These are phyloP conservation scores for Actinia equina DNA, from an alignment of 64 coral and sea anemone genomes.

Conservation along the genomic window DNA sequence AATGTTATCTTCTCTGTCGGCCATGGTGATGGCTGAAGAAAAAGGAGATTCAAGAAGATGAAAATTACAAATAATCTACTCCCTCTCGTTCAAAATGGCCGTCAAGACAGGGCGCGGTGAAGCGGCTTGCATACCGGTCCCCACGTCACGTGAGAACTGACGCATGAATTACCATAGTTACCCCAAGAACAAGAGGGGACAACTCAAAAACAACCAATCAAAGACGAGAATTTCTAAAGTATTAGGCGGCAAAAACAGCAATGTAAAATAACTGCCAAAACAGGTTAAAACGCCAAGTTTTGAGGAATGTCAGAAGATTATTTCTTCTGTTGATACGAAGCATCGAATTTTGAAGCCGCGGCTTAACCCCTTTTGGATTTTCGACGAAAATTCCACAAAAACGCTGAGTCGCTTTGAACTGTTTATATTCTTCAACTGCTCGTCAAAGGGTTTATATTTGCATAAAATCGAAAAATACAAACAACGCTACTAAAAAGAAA, in stretches of 20 bases:
- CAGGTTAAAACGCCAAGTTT: neutral
- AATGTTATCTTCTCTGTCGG: slow-evolving; percentile 68
- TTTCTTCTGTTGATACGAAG: neutral
- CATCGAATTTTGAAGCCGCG: neutral
- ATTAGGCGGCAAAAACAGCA: slow-evolving; percentile 27
- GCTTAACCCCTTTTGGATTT: neutral
- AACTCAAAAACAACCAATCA: slow-evolving; percentile 14
- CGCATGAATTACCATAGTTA: slow-evolving; percentile 28
- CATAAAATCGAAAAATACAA: neutral
- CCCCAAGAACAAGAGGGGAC: neutral
- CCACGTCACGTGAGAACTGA: slow-evolving; percentile 22
- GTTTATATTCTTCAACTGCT: neutral
- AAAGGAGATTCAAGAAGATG: slow-evolving; percentile 33
- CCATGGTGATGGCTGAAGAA: slow-evolving; percentile 38
- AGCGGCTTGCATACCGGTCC: slow-evolving; percentile 32
- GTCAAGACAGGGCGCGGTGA: slow-evolving; percentile 42
- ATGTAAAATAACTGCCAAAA: slow-evolving; percentile 6
- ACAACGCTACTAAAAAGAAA: neutral
- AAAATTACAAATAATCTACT: slow-evolving; percentile 22
- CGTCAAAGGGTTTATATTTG: neutral
- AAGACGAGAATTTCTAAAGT: slow-evolving; percentile 3
- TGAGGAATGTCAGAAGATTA: neutral
- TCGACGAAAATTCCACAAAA: neutral
- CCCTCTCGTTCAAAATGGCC: slow-evolving; percentile 20
- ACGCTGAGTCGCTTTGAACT: neutral